Conservation (phyloP, 35 echinoderm and acorn worm species). For the Apostichopus parvimensis region DNA sequence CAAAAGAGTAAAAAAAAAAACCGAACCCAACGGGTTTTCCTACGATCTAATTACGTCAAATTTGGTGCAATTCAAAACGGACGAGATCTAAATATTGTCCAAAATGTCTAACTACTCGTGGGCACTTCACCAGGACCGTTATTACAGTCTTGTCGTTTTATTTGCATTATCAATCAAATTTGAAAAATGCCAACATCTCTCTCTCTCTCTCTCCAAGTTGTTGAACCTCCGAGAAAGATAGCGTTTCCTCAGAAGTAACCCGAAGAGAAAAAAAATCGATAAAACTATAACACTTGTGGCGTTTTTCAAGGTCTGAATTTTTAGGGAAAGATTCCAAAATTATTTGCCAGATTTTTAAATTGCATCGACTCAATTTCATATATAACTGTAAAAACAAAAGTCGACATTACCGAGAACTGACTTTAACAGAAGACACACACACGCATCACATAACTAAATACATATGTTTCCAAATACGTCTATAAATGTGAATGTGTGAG, state of each 20-base stretch:
- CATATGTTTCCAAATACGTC: too few relatives aligned
- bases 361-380: too few relatives aligned
- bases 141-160: background rate
- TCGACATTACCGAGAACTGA: too few relatives aligned
- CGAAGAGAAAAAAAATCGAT: background rate
- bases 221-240: background rate
- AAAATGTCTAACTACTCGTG: background rate
- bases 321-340: too few relatives aligned
- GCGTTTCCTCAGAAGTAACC: background rate
- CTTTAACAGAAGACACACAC: too few relatives aligned
- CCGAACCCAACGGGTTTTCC: background rate
- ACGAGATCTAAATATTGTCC: background rate
- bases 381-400: too few relatives aligned
- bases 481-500: too few relatives aligned
- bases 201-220: background rate
- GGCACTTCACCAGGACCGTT: background rate
- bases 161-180: slow-evolving; percentile 5
- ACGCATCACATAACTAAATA: too few relatives aligned
- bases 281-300: background rate
- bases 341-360: too few relatives aligned
- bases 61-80: slow-evolving; percentile 3
- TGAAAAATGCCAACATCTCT: background rate
- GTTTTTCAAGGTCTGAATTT: background rate
- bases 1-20: background rate
- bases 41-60: background rate